Evolutionary conservation across 2,888 invertebrate genomes (phyloP), one percentile per base, ranked within the genome.

Genomic region (Eilema griseolum): DNA sequence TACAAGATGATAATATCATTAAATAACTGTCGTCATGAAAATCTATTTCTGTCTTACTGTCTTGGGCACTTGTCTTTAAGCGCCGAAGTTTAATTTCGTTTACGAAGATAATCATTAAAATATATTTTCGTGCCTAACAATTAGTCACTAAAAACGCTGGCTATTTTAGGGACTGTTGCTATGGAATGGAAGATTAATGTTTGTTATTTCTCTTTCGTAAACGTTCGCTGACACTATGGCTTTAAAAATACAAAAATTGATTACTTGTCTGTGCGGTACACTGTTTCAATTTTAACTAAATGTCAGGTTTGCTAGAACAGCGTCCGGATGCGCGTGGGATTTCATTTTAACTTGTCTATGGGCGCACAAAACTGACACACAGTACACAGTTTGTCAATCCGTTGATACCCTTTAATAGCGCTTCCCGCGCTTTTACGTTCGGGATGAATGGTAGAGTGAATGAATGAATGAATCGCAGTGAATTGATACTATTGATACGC

Each of bases 401-500:
- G 69, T 81, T 76, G 77, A 77, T 79, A 77, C 74, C 78, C 72
- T 63, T 70, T 75, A 57, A 79, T 78, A 84, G 85, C 78, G 73
- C 73, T 83, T 84, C 81, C 85, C 86, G 85, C 84, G 86, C 84
- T 83, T 84, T 85, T 81, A 73, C 80, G 83, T 80, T 73, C 80
- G 72, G 79, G 74, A 75, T 83, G 85, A 84, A 80, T 77, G 86
- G 85, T 82, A 82, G 86, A 87, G 82, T 82, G 86, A 86, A 85
- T 87, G 80, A 86, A 85, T 87, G 80, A 74, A 77, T 74, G 71
- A 79, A 79, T 81, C 78, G 74, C 69, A 75, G 72, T 73, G 78
- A 75, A 77, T 78, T 73, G 73, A 75, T 73, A 77, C 82, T 76
- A 77, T 78, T 73, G 72, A 76, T 74, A 77, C 82, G 76, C 86